A percentile compares a stretch with the other conserved stretches of the same genome.
phyloP scores from a whole-genome alignment of 2,888 invertebrate species.

The Epinotia ramella region DNA sequence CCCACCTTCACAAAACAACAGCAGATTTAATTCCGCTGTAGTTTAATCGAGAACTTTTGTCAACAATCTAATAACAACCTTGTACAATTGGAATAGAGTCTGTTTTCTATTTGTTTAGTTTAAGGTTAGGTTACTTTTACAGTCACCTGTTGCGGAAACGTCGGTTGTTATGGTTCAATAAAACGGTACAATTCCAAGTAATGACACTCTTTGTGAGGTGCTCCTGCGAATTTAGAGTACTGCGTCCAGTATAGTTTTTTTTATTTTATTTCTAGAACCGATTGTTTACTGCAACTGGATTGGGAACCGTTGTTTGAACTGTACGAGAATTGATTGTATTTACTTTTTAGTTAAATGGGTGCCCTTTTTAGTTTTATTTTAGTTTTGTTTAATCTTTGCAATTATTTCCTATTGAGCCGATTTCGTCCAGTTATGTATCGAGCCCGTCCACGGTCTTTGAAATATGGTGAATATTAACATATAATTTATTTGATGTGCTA shows the following conservation, averaged over 20 bases:
- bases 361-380: neutral
- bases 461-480: no score
- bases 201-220: conserved; percentile 59
- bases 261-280: conserved; percentile 37
- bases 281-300: conserved; percentile 35
- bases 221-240: conserved; percentile 64
- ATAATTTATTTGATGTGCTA: no score
- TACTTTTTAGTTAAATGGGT: neutral
- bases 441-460: no score
- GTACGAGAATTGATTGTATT: neutral
- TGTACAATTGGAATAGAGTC: conserved; percentile 24
- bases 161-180: conserved; percentile 72
- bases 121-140: conserved; percentile 53
- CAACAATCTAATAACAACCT: conserved; percentile 47
- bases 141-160: conserved; percentile 71
- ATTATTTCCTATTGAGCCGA: no score
- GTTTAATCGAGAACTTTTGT: conserved; percentile 56
- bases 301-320: neutral
- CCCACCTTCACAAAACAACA: conserved; percentile 59
- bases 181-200: conserved; percentile 67
- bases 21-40: conserved; percentile 67
- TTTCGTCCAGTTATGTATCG: no score
- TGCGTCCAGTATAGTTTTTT: conserved; percentile 39
- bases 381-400: neutral
- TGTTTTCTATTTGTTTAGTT: conserved; percentile 46